Evolutionary conservation across 2,797 vertebrate species (phyloP).

Genomic region (Anabas testudineus): DNA sequence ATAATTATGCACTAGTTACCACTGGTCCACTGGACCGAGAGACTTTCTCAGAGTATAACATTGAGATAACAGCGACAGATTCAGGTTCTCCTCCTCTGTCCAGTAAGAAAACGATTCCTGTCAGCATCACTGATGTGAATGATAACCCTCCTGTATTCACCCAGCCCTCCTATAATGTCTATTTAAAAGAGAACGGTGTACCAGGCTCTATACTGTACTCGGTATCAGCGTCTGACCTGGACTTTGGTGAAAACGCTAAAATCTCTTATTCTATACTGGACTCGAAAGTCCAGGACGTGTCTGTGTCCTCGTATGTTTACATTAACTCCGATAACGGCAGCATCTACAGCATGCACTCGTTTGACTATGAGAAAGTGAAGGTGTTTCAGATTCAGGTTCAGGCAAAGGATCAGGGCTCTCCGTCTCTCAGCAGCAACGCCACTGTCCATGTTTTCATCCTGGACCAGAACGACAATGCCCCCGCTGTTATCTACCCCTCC

Average conservation of each 20-base stretch:
- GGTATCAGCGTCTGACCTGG: slow-evolving; percentile 86
- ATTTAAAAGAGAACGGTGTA: slow-evolving; percentile 87
- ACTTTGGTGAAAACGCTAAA: slow-evolving; percentile 78
- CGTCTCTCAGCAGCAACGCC: slow-evolving; percentile 73
- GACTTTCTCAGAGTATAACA: slow-evolving; percentile 79
- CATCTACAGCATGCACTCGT: slow-evolving; percentile 85
- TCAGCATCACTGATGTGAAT: slow-evolving; percentile 89
- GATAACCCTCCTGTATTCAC: slow-evolving; percentile 87
- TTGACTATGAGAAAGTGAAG: slow-evolving; percentile 83
- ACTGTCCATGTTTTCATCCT: slow-evolving; percentile 81
- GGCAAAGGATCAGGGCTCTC: slow-evolving; percentile 80
- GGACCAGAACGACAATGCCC: slow-evolving; percentile 84
- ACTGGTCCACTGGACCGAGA: slow-evolving; percentile 83
- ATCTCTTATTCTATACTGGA: slow-evolving; percentile 83
- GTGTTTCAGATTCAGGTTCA: slow-evolving; percentile 80
- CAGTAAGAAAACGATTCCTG: slow-evolving; percentile 80
- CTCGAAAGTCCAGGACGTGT: slow-evolving; percentile 79
- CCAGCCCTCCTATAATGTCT: slow-evolving; percentile 86
- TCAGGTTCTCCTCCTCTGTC: slow-evolving; percentile 84
- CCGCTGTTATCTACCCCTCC: slow-evolving; percentile 81
- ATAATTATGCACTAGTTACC: slow-evolving; percentile 76
- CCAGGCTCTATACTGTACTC: slow-evolving; percentile 88
- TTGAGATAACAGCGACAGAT: slow-evolving; percentile 87
- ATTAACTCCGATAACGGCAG: slow-evolving; percentile 89
- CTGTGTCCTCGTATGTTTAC: slow-evolving; percentile 87